Evolutionary conservation across 1,140 invertebrate species (phyloP).

Genomic region (Eriocheir sinensis): DNA sequence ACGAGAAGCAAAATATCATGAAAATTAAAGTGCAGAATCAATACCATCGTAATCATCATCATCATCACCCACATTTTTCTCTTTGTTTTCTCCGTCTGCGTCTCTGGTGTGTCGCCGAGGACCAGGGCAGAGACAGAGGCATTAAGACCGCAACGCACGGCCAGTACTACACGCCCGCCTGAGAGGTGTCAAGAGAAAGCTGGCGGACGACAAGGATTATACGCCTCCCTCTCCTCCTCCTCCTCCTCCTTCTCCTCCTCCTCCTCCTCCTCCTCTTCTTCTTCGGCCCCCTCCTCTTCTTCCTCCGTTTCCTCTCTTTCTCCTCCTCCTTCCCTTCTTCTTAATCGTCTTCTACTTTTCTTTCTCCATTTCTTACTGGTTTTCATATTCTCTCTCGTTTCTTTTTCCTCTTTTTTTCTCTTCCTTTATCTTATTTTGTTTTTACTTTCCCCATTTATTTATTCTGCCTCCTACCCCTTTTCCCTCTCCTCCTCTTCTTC

Average conservation of each 20-base stretch:
- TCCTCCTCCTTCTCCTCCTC: neutral
- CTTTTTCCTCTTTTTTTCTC: neutral
- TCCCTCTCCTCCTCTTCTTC: neutral
- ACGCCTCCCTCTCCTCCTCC: neutral
- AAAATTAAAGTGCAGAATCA: too few species aligned
- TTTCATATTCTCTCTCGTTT: neutral
- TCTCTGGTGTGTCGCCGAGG: too few species aligned
- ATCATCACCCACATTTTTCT: too few species aligned
- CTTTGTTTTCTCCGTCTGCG: too few species aligned
- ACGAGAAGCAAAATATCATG: too few species aligned
- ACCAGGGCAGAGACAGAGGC: too few species aligned
- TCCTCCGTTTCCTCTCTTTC: neutral
- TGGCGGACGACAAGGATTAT: too few species aligned
- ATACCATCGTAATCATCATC: too few species aligned
- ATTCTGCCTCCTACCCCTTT: neutral
- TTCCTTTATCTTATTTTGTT: neutral
- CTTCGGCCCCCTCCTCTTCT: neutral
- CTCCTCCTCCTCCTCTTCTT: conserved; percentile 17
- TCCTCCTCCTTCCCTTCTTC: neutral
- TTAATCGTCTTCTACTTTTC: neutral
- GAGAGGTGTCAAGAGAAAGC: too few species aligned
- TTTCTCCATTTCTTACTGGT: neutral
- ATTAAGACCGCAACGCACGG: too few species aligned
- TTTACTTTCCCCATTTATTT: neutral
- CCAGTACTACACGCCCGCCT: too few species aligned